A percentile compares a stretch with the other conserved stretches of the same genome.
Conservation (phyloP, 2,888 invertebrate genomes). For the Endotricha flammealis region DNA sequence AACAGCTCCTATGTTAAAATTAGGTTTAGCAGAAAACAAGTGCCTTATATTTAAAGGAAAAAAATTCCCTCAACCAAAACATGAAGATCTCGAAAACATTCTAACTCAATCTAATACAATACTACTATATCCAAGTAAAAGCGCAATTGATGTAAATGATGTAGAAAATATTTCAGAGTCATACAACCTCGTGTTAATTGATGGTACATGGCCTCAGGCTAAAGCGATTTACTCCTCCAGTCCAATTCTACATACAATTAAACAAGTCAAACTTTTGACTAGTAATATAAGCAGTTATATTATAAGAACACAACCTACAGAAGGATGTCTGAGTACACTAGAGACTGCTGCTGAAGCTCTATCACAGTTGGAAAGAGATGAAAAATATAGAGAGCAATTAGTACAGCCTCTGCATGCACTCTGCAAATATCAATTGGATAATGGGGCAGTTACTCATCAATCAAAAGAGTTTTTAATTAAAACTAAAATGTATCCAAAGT, state of each 20-base stretch:
- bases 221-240: slow-evolving; percentile 93
- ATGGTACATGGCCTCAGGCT: slow-evolving; percentile 98
- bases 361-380: slow-evolving; percentile 84
- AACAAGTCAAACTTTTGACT: slow-evolving; percentile 88
- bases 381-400: slow-evolving; percentile 81
- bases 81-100: slow-evolving; percentile 81
- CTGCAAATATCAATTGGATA: slow-evolving; percentile 91
- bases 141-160: slow-evolving; percentile 82
- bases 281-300: slow-evolving; percentile 89
- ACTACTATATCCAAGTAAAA: slow-evolving; percentile 88
- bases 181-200: slow-evolving; percentile 90
- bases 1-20: slow-evolving; percentile 92
- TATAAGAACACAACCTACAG: slow-evolving; percentile 95
- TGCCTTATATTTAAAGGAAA: slow-evolving; percentile 91
- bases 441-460: slow-evolving; percentile 95
- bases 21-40: slow-evolving; percentile 85
- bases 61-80: slow-evolving; percentile 85
- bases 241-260: slow-evolving; percentile 83
- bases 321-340: slow-evolving; percentile 93
- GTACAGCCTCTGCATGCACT: slow-evolving; percentile 88
- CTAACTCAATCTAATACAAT: slow-evolving; percentile 83
- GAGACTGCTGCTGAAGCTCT: slow-evolving; percentile 91
- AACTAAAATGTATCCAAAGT: slow-evolving; percentile 87
- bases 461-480: slow-evolving; percentile 93
- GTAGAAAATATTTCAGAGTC: slow-evolving; percentile 60